These are phyloP conservation scores for Melanargia galathea DNA, from an alignment of 2,888 invertebrate species.

Conservation along the genomic window DNA sequence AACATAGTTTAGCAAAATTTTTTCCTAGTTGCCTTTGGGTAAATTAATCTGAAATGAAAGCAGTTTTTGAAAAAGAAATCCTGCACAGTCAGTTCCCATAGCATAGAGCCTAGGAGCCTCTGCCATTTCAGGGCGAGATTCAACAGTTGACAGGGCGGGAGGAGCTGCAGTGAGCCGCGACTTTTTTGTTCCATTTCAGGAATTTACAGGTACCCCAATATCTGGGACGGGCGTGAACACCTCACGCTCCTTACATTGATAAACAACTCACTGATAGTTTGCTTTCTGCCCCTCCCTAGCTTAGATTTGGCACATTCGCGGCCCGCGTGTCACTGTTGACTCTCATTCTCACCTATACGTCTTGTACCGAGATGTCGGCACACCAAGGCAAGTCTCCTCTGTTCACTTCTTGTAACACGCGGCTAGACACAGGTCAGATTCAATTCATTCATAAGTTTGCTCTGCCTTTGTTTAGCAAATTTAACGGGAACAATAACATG, in stretches of 20 bases:
- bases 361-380: constrained; percentile 82
- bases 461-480: constrained; percentile 66
- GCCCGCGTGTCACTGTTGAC: constrained; percentile 83
- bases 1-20: constrained; percentile 4
- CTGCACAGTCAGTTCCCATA: constrained; percentile 59
- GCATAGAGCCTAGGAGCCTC: constrained; percentile 62
- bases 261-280: constrained; percentile 81
- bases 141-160: constrained; percentile 81
- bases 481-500: constrained; percentile 49
- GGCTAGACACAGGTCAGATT: constrained; percentile 78
- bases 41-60: neutral
- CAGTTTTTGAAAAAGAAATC: constrained; percentile 9
- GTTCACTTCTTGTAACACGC: constrained; percentile 77
- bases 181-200: constrained; percentile 78
- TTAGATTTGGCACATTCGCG: constrained; percentile 83
- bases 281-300: constrained; percentile 84
- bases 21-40: constrained; percentile 12
- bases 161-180: constrained; percentile 77
- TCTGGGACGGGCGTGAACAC: constrained; percentile 69
- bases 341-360: constrained; percentile 83
- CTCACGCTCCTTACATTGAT: constrained; percentile 68
- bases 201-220: constrained; percentile 78
- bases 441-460: constrained; percentile 70
- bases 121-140: constrained; percentile 79
- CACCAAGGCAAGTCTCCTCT: constrained; percentile 81